Evolutionary conservation across 2,888 invertebrate genomes (phyloP), one percentile per base, ranked within the genome.

Genomic region (Spialia ferax): DNA sequence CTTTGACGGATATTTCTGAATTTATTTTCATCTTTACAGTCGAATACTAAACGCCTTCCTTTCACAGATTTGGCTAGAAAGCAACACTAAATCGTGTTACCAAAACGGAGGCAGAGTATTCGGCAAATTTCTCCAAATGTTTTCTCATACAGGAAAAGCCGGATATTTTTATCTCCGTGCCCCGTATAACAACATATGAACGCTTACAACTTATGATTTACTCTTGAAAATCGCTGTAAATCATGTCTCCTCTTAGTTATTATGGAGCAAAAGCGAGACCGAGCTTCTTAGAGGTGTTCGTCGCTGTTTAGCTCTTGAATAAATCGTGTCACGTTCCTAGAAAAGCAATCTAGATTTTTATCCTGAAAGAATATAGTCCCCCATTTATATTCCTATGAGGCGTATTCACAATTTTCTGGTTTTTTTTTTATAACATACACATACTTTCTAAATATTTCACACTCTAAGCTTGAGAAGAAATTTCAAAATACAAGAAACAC

Each of bases 311-410:
- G 55, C 67, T 64, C 63, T 63, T 77, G 68, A 74, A 75, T 79
- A 81, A 82, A 82, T 81, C 76, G 73, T 70, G 75, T 82, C 86
- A 87, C 82, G 83, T 85, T 73, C 76, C 77, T 73, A 70, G 71
- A 74, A 77, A 82, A 80, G 82, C 81, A 82, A 86, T 85, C 83
- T 80, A 80, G 81, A 81, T 84, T 82, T 18, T 81, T 84, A 86
- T 86, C 81, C 80, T 80, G 77, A 74, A 73, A 76, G 48, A 63
- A 70, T 78, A 78, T 79, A 73, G 32, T 42, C 18, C 26, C 18
- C 38, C 63, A 42, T 38, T 63, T 63, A 54, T 54, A 38, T 38
- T 26, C 23, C 50, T 54, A 11, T 22, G 38, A 26, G 38, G 26
- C 54, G 38, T 26, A 42, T 54, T 35, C 3, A 38, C 15, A 54